A percentile compares a stretch with the other conserved stretches of the same genome.
These are phyloP conservation scores for Tachuris rubrigastra DNA, from an alignment of 2,113 vertebrate genomes.

Conservation along the genomic window DNA sequence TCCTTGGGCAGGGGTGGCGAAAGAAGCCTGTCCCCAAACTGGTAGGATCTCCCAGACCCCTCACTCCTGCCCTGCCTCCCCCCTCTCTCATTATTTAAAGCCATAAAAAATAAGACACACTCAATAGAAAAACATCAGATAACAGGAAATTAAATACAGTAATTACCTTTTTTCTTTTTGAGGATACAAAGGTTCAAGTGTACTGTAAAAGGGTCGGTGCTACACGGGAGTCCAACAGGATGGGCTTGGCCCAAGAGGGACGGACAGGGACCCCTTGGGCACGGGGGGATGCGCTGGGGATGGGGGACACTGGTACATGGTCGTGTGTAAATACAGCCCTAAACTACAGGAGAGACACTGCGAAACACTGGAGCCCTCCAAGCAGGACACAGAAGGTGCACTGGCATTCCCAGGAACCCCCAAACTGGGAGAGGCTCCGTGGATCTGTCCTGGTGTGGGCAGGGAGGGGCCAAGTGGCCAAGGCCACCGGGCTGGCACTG, in stretches of 20 bases:
- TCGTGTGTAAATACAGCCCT: conserved; percentile 31
- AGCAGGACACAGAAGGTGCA: not conserved
- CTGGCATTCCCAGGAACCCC: not conserved
- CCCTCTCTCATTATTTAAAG: not conserved
- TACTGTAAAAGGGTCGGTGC: conserved; percentile 24
- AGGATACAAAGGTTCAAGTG: conserved; percentile 57
- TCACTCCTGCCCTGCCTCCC: not conserved
- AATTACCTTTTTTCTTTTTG: not conserved
- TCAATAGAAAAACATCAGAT: not conserved
- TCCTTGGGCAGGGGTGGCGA: not conserved
- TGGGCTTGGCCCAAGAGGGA: not conserved
- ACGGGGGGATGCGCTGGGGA: not conserved
- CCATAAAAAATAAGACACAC: not conserved
- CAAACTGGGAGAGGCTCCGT: not conserved
- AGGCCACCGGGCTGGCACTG: not conserved
- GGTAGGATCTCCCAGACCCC: not conserved
- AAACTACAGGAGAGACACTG: conserved; percentile 2
- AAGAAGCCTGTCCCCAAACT: not conserved
- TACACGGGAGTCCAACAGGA: not conserved
- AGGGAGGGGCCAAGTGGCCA: rapidly evolving
- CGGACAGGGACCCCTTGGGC: not conserved
- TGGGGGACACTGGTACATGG: not conserved
- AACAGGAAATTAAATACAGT: not conserved
- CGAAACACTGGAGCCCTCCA: not conserved
- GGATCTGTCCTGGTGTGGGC: not conserved